These are phyloP conservation scores for Sclerodermus sp. DNA, from an alignment of 2,888 invertebrate species.

Conservation along the genomic window DNA sequence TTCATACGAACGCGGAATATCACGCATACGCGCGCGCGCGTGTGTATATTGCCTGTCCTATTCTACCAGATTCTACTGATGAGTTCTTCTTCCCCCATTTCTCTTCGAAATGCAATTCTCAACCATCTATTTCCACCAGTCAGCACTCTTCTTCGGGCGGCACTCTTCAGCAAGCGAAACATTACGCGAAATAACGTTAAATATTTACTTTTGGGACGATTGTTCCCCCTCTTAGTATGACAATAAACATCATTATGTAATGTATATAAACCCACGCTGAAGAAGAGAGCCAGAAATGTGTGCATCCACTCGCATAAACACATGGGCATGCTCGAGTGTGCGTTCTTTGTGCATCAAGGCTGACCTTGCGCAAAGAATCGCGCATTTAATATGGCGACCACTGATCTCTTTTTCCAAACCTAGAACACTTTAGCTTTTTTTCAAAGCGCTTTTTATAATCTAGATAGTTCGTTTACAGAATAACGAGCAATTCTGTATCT, in stretches of 20 bases:
- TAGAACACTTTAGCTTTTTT: no score
- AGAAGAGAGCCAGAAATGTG: slow-evolving; percentile 6
- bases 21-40: no score
- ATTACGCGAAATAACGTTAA: slow-evolving; percentile 58
- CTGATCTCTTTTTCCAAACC: no score
- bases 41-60: no score
- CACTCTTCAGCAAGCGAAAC: slow-evolving; percentile 45
- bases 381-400: not conserved
- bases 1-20: no score
- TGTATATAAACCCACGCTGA: slow-evolving; percentile 49
- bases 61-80: no score
- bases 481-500: no score
- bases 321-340: slow-evolving; percentile 9
- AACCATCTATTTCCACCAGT: not conserved
- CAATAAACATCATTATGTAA: slow-evolving; percentile 59
- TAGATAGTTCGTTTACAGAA: no score
- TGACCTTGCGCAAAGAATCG: slow-evolving; percentile 17
- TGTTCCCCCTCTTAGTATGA: slow-evolving; percentile 45
- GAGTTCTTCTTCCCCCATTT: not conserved
- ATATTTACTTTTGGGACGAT: slow-evolving; percentile 54
- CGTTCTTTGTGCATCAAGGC: slow-evolving; percentile 9
- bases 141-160: slow-evolving; percentile 9
- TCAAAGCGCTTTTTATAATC: no score
- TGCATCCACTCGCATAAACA: slow-evolving; percentile 10
- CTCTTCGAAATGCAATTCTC: not conserved